Percentiles rank a stretch among this genome's conserved stretches.
These are phyloP conservation scores for Daktulosphaira vitifoliae DNA, from an alignment of 1,140 invertebrate species.

Conservation along the genomic window DNA sequence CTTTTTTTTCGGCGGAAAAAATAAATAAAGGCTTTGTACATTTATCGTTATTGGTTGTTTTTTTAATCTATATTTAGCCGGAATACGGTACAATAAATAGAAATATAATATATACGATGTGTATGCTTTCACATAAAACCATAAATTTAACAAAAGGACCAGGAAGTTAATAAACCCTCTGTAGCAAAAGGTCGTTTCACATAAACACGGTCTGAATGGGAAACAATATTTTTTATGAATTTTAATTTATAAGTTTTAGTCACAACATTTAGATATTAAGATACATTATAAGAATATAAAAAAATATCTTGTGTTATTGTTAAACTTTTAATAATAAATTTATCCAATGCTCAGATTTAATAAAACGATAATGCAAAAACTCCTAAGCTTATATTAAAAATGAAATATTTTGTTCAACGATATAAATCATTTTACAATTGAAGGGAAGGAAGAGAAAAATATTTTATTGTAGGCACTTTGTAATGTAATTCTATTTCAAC, in stretches of 20 bases:
- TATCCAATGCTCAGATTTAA: no score
- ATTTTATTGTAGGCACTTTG: no score
- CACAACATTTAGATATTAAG: not conserved
- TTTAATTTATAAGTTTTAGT: conserved; percentile 29
- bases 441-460: no score
- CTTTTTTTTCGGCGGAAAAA: not conserved
- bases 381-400: no score
- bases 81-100: conserved; percentile 16
- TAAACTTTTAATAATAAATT: no score
- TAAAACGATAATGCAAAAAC: no score
- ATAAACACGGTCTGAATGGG: conserved; percentile 26
- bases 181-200: conserved; percentile 27
- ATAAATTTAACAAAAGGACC: conserved; percentile 28
- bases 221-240: conserved; percentile 31
- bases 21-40: conserved; percentile 17
- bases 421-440: no score
- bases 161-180: conserved; percentile 31
- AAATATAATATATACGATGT: not conserved
- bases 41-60: conserved; percentile 22
- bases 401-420: no score
- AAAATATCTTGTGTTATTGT: no score
- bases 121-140: not conserved
- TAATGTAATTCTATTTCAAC: no score
- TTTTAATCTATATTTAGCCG: conserved; percentile 24
- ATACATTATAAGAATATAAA: not conserved